Evolutionary conservation across 2,797 vertebrate species (phyloP), one percentile per base, ranked within the genome.

Genomic region (Sibirionetta formosa): DNA sequence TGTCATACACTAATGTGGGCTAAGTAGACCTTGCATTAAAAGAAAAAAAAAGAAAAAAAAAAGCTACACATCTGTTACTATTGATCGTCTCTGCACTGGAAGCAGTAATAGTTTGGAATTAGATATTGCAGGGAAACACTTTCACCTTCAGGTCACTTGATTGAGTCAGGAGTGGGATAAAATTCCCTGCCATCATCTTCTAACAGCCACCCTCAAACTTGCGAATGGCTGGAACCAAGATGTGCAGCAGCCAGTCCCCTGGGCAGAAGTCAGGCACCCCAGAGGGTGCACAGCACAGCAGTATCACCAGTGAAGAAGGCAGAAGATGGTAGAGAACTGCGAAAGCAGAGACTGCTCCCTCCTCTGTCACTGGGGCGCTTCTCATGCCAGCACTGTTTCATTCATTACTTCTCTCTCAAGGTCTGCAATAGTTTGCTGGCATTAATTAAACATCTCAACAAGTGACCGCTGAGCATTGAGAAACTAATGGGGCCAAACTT

Each of bases 191-290:
- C 31, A 42, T 14, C 31, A 82, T 9, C 7, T 31, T 63, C 8
- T 18, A 68, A 81, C 3, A 92, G 40, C 14, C 31, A 64, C 0
- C n/a, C 75, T 78, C 35, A 35, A 51, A 58, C 38, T 23, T 27
- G 18, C 7, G 60, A 64, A 50, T 22, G 0, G 23, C 27, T n/a
- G 26, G 56, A 66, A 8, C 4, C 61, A 78, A 61, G 31, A 68
- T 0, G 0, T 23, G 61, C 8, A 27, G 5, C 27, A 71, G 53
- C 7, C 54, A 86, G 61, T 1, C 46, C 7, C 20, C 20, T 0
- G 0, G 20, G 13, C 35, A 33, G 33, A 71, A 51, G 40, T 22
- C 65, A 24, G 64, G 38, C 17, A 42, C 4, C 46, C 36, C 23
- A 7, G 19, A 2, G 11, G 46, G 29, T 23, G 60, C 51, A 57